Evolutionary conservation across 2,113 vertebrate species (phyloP).

Genomic region (Argyrosomus japonicus): DNA sequence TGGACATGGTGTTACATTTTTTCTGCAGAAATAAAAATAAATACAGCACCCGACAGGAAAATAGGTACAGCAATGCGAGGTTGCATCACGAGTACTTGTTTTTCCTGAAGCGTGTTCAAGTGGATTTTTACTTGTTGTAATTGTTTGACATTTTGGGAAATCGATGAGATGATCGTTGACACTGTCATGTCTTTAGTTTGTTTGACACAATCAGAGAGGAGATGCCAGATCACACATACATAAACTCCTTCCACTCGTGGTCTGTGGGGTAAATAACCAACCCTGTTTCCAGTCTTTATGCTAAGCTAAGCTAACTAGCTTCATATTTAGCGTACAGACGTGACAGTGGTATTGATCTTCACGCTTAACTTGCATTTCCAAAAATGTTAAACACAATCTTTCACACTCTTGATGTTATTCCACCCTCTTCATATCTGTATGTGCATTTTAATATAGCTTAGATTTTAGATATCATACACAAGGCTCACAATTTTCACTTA

Average conservation of each 20-base stretch:
- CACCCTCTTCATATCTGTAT: conserved; percentile 35
- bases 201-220: background rate
- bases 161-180: background rate
- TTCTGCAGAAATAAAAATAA: background rate
- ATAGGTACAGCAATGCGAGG: background rate
- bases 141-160: background rate
- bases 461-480: conserved; percentile 67
- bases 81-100: conserved; percentile 2
- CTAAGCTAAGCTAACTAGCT: conserved; percentile 14
- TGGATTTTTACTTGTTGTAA: conserved; percentile 12
- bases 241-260: background rate
- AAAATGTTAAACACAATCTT: conserved; percentile 14
- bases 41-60: conserved; percentile 16
- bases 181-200: background rate
- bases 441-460: conserved; percentile 70
- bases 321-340: conserved; percentile 5
- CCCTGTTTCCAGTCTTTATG: background rate
- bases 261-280: background rate
- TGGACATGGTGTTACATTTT: background rate
- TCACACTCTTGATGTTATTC: conserved; percentile 11
- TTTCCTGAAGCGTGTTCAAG: conserved; percentile 1
- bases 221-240: background rate
- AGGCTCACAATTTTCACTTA: conserved; percentile 75
- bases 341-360: background rate
- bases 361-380: background rate